phyloP scores from a whole-genome alignment of 2,888 invertebrate species.

The Lithophane leautieri region DNA sequence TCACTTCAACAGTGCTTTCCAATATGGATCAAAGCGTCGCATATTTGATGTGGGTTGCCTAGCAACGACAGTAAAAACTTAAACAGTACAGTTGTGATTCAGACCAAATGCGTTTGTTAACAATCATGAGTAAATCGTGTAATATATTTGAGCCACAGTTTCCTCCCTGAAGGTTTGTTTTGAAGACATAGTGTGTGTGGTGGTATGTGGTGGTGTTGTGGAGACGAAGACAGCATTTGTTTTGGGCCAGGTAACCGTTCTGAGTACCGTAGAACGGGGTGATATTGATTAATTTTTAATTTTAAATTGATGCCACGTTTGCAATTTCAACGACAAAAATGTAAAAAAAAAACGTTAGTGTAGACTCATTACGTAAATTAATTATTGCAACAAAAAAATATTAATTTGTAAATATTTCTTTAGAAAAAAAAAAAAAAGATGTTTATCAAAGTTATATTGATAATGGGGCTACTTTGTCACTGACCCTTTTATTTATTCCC shows the following conservation, averaged over 20 bases:
- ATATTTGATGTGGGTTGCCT: constrained; percentile 71
- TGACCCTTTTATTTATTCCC: too few relatives aligned
- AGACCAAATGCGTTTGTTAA: constrained; percentile 67
- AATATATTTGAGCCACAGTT: constrained; percentile 74
- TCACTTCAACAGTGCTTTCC: constrained; percentile 21
- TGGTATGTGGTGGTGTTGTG: constrained; percentile 32
- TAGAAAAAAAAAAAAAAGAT: too few relatives aligned
- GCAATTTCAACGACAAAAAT: too few relatives aligned
- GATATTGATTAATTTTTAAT: too few relatives aligned
- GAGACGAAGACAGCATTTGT: constrained; percentile 32
- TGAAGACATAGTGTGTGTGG: constrained; percentile 46
- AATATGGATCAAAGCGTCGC: constrained; percentile 42
- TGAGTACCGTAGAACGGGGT: too few relatives aligned
- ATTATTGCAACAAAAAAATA: too few relatives aligned
- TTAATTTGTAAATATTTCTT: too few relatives aligned
- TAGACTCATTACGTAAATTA: too few relatives aligned
- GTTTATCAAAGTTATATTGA: too few relatives aligned
- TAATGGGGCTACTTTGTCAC: too few relatives aligned
- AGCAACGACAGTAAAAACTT: constrained; percentile 80
- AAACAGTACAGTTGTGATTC: constrained; percentile 58
- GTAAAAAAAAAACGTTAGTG: too few relatives aligned
- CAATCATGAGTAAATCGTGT: constrained; percentile 73
- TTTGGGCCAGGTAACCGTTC: constrained; percentile 52
- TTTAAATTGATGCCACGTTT: too few relatives aligned
- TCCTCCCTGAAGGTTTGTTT: constrained; percentile 76